Evolutionary conservation across 2,888 invertebrate genomes (phyloP), one percentile per base, ranked within the genome.

Genomic region (Meloe dianella): DNA sequence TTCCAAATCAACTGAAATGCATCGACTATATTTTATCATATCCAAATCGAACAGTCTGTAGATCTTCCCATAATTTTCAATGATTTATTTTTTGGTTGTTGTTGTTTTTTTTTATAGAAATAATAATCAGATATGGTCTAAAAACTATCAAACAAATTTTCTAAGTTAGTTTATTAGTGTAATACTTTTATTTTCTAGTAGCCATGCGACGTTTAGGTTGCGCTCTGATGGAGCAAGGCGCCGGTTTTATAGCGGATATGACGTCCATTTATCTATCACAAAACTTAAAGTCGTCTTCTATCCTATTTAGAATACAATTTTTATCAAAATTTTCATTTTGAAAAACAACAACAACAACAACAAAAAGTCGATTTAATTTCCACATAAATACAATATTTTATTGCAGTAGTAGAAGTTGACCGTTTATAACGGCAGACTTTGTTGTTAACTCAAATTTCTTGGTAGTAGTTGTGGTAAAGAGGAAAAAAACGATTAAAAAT

Each of bases 151-250:
- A 51, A 24, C 24, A 4, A n/a, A 24, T 51, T 51, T 51, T 51
- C 24, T 51, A 51, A 51, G 51, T 3, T 51, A 8, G 51, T 51
- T 51, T 51, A 51, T 51, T 51, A 51, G 24, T 20, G 51, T 54
- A 56, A 61, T 61, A 78, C 78, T 78, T 78, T 78, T 78, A 75
- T 77, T 78, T 78, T 77, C 78, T 73, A 76, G 74, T 74, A 32
- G 57, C 51, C 32, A 59, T 38, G 41, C 47, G 57, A 57, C 29
- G 59, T 61, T 74, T 71, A 65, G 71, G 76, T 77, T 71, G 73
- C 77, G 78, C 77, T 77, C 78, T 77, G 76, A 61, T 77, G 76
- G 75, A 78, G 77, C 78, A 76, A 76, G 76, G 74, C 77, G 75
- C 75, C 78, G 78, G 74, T 73, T 69, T 66, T 63, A 65, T 73